Conservation (phyloP, 2,797 vertebrate species). For the Enteromius viviparus region DNA sequence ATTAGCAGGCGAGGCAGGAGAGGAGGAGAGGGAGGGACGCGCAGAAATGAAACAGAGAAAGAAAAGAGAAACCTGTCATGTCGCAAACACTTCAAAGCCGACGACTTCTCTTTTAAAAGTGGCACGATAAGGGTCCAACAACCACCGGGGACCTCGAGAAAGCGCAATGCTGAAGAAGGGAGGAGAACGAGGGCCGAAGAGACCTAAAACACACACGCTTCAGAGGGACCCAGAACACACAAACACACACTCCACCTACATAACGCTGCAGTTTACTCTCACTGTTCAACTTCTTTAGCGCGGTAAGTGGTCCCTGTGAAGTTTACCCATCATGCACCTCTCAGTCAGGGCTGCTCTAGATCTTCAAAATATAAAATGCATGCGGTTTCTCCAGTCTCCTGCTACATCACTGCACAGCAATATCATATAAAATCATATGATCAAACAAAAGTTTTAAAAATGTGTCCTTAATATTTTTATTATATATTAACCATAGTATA, state of each 20-base stretch:
- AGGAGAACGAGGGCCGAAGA: conserved; percentile 44
- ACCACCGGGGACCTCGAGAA: conserved; percentile 71
- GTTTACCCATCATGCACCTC: conserved; percentile 20
- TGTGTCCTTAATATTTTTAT: neutral
- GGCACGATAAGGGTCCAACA: conserved; percentile 75
- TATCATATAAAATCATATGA: neutral
- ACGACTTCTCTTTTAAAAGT: conserved; percentile 77
- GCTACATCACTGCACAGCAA: neutral
- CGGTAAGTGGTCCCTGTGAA: conserved; percentile 1
- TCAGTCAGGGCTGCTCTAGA: neutral
- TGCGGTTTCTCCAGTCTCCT: no score
- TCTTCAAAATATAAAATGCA: neutral
- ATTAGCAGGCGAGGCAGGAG: conserved; percentile 78
- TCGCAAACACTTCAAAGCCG: conserved; percentile 82
- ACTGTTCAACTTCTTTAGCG: neutral
- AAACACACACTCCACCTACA: conserved; percentile 12
- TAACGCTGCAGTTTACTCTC: conserved; percentile 2
- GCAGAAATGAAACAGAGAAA: conserved; percentile 79
- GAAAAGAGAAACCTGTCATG: conserved; percentile 80
- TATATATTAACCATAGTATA: neutral
- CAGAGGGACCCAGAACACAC: conserved; percentile 41
- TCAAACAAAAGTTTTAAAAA: neutral
- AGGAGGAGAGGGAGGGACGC: conserved; percentile 74
- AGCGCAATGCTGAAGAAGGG: conserved; percentile 61
- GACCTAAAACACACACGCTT: conserved; percentile 51